Evolutionary conservation across 2,888 invertebrate genomes (phyloP).

Genomic region (Hoplodrina ambigua): DNA sequence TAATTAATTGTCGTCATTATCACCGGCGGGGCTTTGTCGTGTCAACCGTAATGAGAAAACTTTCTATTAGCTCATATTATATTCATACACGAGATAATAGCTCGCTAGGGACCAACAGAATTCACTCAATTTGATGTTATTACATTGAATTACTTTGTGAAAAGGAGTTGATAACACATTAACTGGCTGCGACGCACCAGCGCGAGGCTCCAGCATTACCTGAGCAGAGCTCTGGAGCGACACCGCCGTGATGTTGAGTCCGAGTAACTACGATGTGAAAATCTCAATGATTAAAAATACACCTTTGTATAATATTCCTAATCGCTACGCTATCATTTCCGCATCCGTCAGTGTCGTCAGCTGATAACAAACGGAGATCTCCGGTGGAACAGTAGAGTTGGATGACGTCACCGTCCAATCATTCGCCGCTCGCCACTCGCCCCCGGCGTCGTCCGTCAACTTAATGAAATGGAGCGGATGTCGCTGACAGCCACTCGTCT

Average conservation of each 20-base stretch:
- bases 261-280: too few species aligned
- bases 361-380: background rate
- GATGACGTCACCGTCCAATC: conserved; percentile 20
- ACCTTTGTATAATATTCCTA: background rate
- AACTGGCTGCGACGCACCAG: background rate
- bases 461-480: conserved; percentile 44
- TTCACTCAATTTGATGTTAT: background rate
- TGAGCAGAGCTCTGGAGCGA: too few species aligned
- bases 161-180: background rate
- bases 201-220: too few species aligned
- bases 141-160: background rate
- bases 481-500: conserved; percentile 39
- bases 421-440: background rate
- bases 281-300: too few species aligned
- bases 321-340: conserved; percentile 5
- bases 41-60: conserved; percentile 52
- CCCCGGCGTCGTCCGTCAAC: conserved; percentile 18
- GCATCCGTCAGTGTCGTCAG: background rate
- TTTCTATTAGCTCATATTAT: conserved; percentile 41
- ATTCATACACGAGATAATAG: conserved; percentile 31
- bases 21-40: conserved; percentile 15
- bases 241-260: too few species aligned
- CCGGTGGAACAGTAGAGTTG: background rate
- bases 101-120: background rate
- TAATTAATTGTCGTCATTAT: conserved; percentile 47